A percentile compares a stretch with the other conserved stretches of the same genome.
Conservation (phyloP, 2,888 invertebrate genomes). For the Agrotis puta region DNA sequence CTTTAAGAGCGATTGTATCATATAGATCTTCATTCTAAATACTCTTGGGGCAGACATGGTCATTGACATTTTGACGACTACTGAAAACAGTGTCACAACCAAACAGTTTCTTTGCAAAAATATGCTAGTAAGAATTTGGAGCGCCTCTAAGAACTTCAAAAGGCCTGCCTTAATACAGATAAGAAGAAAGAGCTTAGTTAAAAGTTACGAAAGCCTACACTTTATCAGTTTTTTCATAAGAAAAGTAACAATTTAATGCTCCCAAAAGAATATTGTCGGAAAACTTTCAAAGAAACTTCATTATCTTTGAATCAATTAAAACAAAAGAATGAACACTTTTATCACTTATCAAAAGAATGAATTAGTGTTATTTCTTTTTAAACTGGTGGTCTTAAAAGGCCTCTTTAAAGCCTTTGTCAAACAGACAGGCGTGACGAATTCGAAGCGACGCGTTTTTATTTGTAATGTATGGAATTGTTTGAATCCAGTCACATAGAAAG, state of each 20-base stretch:
- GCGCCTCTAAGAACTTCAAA: constrained; percentile 21
- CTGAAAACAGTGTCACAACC: background rate
- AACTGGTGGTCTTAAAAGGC: too few species aligned
- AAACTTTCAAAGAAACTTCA: constrained; percentile 8
- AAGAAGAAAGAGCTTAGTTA: constrained; percentile 44
- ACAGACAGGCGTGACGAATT: too few species aligned
- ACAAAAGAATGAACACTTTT: background rate
- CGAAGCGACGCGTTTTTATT: too few species aligned
- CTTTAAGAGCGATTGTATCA: too few species aligned
- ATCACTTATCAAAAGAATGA: too few species aligned
- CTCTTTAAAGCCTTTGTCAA: too few species aligned
- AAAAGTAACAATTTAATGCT: constrained; percentile 37
- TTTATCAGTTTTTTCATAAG: constrained; percentile 48
- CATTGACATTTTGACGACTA: constrained; percentile 1
- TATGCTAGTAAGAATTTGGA: background rate
- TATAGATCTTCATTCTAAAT: too few species aligned
- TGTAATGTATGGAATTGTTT: too few species aligned
- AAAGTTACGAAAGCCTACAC: constrained; percentile 48
- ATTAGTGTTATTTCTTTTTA: background rate
- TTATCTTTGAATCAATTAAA: constrained; percentile 26
- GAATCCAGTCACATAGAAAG: too few species aligned
- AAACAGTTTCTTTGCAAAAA: constrained; percentile 15
- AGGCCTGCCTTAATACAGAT: constrained; percentile 49
- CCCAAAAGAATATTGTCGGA: constrained; percentile 4
- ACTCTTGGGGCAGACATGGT: too few species aligned